These are phyloP conservation scores for Mormyrus hasselquistii DNA, from an alignment of 2,797 vertebrate genomes.

Conservation along the genomic window DNA sequence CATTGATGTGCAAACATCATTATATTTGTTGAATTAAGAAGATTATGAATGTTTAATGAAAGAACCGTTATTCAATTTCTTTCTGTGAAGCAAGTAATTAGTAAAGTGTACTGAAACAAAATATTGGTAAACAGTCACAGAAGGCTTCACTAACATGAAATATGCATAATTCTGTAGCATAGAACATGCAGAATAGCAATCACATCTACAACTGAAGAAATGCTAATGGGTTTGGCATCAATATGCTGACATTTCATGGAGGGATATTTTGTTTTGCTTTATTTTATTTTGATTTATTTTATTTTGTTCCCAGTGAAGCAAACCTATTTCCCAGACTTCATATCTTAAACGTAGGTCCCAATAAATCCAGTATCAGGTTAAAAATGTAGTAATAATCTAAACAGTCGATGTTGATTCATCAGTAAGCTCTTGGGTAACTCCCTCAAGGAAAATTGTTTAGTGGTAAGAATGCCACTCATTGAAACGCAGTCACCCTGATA, in stretches of 20 bases:
- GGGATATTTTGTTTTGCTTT: not conserved
- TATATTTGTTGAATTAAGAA: constrained; percentile 25
- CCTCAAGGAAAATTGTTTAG: not conserved
- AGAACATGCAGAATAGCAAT: not conserved
- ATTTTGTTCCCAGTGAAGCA: not conserved
- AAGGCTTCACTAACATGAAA: constrained; percentile 15
- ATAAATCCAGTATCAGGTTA: not conserved
- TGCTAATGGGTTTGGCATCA: not conserved
- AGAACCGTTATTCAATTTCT: constrained; percentile 15
- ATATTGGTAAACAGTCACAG: constrained; percentile 24
- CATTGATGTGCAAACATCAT: constrained; percentile 20
- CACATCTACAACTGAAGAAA: not conserved
- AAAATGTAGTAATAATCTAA: not conserved
- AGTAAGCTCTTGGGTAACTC: not conserved
- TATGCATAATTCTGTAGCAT: constrained; percentile 17
- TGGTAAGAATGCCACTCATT: not conserved
- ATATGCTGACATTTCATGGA: not conserved
- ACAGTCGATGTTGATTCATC: not conserved
- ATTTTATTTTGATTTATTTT: too few species aligned
- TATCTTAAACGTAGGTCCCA: not conserved
- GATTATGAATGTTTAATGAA: constrained; percentile 32
- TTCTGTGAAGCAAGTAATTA: constrained; percentile 28
- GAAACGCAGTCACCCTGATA: not conserved
- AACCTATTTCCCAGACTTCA: not conserved
- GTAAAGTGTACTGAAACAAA: constrained; percentile 19